Evolutionary conservation across 1,140 invertebrate species (phyloP).

Genomic region (Aphaenogaster ashmeadi): DNA sequence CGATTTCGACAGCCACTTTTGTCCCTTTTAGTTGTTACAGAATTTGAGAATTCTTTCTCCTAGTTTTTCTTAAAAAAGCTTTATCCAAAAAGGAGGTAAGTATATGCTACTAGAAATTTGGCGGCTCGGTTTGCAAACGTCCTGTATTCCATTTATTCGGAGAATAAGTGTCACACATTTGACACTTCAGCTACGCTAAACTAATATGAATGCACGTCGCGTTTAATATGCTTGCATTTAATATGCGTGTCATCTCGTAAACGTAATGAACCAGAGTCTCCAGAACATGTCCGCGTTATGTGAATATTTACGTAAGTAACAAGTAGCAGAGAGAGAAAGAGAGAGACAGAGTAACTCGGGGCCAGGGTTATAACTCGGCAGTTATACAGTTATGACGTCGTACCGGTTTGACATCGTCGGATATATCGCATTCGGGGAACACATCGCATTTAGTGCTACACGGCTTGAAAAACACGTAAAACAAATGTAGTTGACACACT

Average conservation of each 20-base stretch:
- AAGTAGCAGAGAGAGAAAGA: conserved; percentile 34
- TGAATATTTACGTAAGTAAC: conserved; percentile 63
- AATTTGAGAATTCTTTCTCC: conserved; percentile 1
- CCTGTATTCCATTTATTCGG: neutral
- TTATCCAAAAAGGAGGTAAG: neutral
- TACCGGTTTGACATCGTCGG: conserved; percentile 47
- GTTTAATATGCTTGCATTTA: conserved; percentile 54
- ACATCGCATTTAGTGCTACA: conserved; percentile 39
- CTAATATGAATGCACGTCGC: conserved; percentile 43
- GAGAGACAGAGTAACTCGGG: neutral
- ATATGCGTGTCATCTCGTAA: conserved; percentile 59
- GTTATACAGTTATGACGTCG: conserved; percentile 61
- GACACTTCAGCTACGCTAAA: conserved; percentile 23
- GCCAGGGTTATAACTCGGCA: conserved; percentile 45
- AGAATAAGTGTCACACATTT: conserved; percentile 21
- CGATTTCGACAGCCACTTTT: conserved; percentile 33
- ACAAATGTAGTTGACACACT: neutral
- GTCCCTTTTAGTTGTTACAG: neutral
- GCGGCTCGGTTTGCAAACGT: neutral
- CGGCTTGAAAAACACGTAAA: conserved; percentile 43
- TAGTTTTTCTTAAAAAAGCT: neutral
- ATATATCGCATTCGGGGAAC: conserved; percentile 40
- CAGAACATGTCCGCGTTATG: conserved; percentile 46
- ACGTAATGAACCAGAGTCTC: conserved; percentile 58
- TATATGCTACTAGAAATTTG: neutral